Percentiles rank a stretch among this genome's conserved stretches.
phyloP scores from a whole-genome alignment of 2,888 invertebrate genomes.

The Melitaea athalia region DNA sequence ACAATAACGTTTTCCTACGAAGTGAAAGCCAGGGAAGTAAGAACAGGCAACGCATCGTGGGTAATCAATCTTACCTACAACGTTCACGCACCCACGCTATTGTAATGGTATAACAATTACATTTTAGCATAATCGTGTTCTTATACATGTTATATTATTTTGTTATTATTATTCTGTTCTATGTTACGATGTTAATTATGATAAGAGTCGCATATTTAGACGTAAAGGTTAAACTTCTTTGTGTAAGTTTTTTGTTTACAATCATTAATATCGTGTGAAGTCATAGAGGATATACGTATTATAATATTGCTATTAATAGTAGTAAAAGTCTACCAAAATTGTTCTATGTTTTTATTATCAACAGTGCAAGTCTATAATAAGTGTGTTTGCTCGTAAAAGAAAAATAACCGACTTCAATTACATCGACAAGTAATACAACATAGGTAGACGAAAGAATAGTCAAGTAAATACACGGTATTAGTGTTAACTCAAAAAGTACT shows the following conservation, averaged over 20 bases:
- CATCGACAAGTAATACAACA: too few relatives aligned
- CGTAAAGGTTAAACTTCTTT: neutral
- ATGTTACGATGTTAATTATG: neutral
- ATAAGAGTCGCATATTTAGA: neutral
- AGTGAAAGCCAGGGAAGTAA: conserved; percentile 49
- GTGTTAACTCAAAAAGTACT: too few relatives aligned
- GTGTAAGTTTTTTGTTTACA: too few relatives aligned
- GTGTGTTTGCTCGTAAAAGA: neutral
- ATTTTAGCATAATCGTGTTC: conserved; percentile 13
- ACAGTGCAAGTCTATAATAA: neutral
- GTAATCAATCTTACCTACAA: conserved; percentile 50
- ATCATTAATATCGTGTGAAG: too few relatives aligned
- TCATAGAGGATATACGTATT: too few relatives aligned
- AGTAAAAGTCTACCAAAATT: too few relatives aligned
- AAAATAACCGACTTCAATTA: too few relatives aligned
- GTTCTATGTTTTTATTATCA: too few relatives aligned
- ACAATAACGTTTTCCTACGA: conserved; percentile 29
- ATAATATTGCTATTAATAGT: too few relatives aligned
- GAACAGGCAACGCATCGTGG: conserved; percentile 31
- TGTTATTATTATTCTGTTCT: neutral
- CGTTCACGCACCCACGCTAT: conserved; percentile 42
- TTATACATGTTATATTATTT: neutral
- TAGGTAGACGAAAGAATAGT: too few relatives aligned
- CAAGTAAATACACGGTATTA: too few relatives aligned
- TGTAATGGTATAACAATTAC: conserved; percentile 42